phyloP scores from a whole-genome alignment of 2,113 vertebrate species.

The Anguilla rostrata region DNA sequence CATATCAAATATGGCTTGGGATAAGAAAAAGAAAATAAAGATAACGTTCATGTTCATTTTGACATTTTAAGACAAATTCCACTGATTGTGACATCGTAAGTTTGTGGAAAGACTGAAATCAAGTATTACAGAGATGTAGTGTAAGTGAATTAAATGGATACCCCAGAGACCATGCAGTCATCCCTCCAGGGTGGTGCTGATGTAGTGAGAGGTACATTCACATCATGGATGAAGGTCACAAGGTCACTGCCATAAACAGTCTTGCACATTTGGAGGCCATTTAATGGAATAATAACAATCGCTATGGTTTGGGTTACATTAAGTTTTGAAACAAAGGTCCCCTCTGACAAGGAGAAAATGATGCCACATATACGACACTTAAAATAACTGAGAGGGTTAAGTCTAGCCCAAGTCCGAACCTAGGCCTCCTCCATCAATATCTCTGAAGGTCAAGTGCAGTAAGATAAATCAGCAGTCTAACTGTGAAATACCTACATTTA shows the following conservation, averaged over 20 bases:
- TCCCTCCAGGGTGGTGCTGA: neutral
- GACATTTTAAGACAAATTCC: neutral
- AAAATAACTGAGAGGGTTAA: neutral
- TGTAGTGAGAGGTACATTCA: neutral
- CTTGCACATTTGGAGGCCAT: neutral
- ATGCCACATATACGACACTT: neutral
- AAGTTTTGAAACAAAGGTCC: neutral
- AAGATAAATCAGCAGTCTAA: neutral
- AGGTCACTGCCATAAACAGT: neutral
- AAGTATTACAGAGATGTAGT: neutral
- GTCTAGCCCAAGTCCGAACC: neutral
- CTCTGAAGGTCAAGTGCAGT: neutral
- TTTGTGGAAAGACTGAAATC: neutral
- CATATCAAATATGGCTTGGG: neutral
- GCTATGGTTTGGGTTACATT: neutral
- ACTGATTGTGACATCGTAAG: neutral
- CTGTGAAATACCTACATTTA: neutral
- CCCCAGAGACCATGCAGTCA: neutral
- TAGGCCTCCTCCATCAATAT: neutral
- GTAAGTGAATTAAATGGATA: neutral
- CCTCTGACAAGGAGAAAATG: neutral
- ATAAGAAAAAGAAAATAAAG: neutral
- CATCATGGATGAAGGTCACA: neutral
- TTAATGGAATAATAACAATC: neutral
- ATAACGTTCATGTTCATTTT: too few species aligned